phyloP scores from a whole-genome alignment of 2,888 invertebrate genomes.

The Drosophila prostipennis region DNA sequence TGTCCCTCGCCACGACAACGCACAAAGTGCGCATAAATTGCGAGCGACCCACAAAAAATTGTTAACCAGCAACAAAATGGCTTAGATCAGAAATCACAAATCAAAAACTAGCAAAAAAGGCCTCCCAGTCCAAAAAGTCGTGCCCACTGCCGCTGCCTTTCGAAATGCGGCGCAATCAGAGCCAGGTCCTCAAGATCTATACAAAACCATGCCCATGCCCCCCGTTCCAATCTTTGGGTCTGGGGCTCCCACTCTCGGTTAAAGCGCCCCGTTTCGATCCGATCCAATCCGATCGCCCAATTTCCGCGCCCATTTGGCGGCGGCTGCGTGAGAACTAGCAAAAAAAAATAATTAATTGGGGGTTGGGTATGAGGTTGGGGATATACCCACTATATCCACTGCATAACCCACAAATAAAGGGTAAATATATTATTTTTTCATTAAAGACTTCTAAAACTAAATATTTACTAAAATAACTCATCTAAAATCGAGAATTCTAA shows the following conservation, averaged over 20 bases:
- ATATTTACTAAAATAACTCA: not conserved
- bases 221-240: conserved; percentile 3
- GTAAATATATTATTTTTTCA: too few species aligned
- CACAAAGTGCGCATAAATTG: conserved; percentile 75
- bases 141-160: conserved; percentile 30
- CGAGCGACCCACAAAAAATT: conserved; percentile 62
- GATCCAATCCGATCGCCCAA: conserved; percentile 50
- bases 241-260: conserved; percentile 18
- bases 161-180: conserved; percentile 19
- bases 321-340: conserved; percentile 69
- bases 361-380: not conserved
- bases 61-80: conserved; percentile 54
- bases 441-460: not conserved
- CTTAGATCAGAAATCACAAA: conserved; percentile 52
- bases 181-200: conserved; percentile 3
- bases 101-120: conserved; percentile 49
- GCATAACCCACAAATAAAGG: too few species aligned
- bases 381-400: conserved; percentile 6
- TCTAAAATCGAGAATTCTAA: not conserved
- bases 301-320: conserved; percentile 74
- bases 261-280: conserved; percentile 17
- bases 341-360: conserved; percentile 23
- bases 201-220: not conserved
- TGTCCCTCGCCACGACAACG: conserved; percentile 66
- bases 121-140: conserved; percentile 11